Percentiles rank a stretch among this genome's conserved stretches.
Conservation (phyloP, 2,113 vertebrate genomes). For the Siphamia tubifer region DNA sequence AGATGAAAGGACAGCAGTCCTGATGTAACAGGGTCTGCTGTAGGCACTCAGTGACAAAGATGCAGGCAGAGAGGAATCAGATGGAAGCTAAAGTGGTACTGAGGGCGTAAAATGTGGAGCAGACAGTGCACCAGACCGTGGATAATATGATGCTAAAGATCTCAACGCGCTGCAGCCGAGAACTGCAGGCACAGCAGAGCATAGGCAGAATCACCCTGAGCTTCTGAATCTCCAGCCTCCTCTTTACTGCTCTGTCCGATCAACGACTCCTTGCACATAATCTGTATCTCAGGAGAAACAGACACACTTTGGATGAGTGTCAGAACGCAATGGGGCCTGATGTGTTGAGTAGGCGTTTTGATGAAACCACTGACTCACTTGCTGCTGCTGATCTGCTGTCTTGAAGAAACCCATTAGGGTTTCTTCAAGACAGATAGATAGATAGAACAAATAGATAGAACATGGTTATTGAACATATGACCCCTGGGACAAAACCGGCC, state of each 20-base stretch:
- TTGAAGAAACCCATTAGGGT: background rate
- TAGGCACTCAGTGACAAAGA: background rate
- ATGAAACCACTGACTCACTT: background rate
- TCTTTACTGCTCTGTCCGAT: conserved; percentile 6
- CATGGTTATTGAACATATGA: too few species aligned
- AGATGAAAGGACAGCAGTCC: background rate
- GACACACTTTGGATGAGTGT: background rate
- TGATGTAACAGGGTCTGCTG: conserved; percentile 21
- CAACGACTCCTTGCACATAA: background rate
- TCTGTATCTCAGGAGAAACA: background rate
- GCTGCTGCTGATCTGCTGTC: background rate
- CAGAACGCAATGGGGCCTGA: background rate
- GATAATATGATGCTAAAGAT: conserved; percentile 34
- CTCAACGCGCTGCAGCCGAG: conserved; percentile 19
- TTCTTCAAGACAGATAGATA: too few species aligned
- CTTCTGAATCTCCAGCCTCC: conserved; percentile 20
- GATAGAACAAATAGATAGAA: too few species aligned
- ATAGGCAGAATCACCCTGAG: conserved; percentile 2
- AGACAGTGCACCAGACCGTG: conserved; percentile 48
- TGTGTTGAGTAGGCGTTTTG: background rate
- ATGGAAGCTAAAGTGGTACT: conserved; percentile 4
- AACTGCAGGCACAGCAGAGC: conserved; percentile 10
- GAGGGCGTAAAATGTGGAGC: conserved; percentile 38
- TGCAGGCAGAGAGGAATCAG: conserved; percentile 4
- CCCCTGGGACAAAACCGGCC: too few species aligned